Base-by-base conservation (phyloP, 2,888 invertebrate species). In the Craniophora ligustri region DNA sequence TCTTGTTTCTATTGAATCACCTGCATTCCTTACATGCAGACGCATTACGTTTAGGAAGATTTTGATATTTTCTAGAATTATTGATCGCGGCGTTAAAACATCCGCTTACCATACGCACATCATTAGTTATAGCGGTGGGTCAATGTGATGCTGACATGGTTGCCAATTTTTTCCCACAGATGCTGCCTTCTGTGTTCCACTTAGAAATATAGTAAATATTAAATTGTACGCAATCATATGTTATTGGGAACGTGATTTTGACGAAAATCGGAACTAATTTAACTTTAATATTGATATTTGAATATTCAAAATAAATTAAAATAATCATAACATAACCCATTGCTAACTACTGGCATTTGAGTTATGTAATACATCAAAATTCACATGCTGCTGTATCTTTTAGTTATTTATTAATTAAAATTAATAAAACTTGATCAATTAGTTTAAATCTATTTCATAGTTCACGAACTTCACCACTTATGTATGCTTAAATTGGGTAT, bases 371-470 rank as follows among this genome's bases (percentile, higher is more conserved):
- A 38, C 11, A 32, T 10, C 32, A 14, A 23, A n/a, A 4, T 35
- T 8, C n/a, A 21, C 19, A 16, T 34, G 45, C 56, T 47, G 31
- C 36, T 44, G 36, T 35, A 11, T 34, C 41, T n/a, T 41, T 35
- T 34, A 34, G 50, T 53, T 68, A 47, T 61, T 49, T 32, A 59
- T 32, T 46, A 49, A 61, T 55, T 55, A 49, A 60, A 70, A 71
- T 14, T 53, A 58, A 45, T 39, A 54, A 48, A 26, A 55, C 48
- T 51, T 42, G 70, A 61, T 55, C 40, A 51, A 54, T 65, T 68
- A 53, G 44, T 54, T 53, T 38, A 57, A 67, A 63, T 62, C 71
- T 60, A 69, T 48, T 57, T 63, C 65, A 69, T 56, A 72, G 60
- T 65, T 68, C 67, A 73, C 67, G 51, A 65, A 66, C 48, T 63